phyloP scores from a whole-genome alignment of 2,888 invertebrate genomes.

The Norana najaformis region DNA sequence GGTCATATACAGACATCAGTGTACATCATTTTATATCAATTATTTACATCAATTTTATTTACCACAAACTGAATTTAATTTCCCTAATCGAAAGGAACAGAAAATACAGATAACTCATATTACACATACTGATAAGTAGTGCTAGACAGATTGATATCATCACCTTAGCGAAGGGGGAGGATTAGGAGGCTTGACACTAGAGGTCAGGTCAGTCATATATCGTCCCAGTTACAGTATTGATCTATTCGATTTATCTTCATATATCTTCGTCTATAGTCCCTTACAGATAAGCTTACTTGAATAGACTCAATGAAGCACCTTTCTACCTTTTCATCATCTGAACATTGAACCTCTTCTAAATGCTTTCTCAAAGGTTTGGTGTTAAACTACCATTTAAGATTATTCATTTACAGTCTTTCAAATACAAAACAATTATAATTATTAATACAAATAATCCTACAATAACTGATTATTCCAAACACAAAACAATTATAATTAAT shows the following conservation, averaged over 20 bases:
- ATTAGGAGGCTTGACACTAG: too few species aligned
- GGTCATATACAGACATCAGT: neutral
- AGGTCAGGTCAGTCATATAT: too few species aligned
- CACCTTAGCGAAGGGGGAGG: too few species aligned
- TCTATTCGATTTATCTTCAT: neutral
- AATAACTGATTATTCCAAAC: too few species aligned
- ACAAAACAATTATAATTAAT: too few species aligned
- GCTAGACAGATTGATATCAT: too few species aligned
- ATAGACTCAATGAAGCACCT: too few species aligned
- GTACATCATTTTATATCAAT: neutral
- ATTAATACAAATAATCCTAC: neutral
- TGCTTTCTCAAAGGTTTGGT: too few species aligned
- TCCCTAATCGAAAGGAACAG: neutral
- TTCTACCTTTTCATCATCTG: neutral
- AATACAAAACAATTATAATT: neutral
- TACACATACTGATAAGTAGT: neutral
- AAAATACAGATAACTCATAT: neutral
- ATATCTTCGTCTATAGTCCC: neutral
- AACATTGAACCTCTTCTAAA: neutral
- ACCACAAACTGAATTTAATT: neutral
- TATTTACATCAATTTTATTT: neutral
- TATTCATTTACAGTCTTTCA: neutral
- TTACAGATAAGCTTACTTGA: too few species aligned
- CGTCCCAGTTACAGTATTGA: neutral
- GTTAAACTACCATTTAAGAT: neutral